Conservation (phyloP, 2,888 invertebrate species). For the Epicampocera succincta region DNA sequence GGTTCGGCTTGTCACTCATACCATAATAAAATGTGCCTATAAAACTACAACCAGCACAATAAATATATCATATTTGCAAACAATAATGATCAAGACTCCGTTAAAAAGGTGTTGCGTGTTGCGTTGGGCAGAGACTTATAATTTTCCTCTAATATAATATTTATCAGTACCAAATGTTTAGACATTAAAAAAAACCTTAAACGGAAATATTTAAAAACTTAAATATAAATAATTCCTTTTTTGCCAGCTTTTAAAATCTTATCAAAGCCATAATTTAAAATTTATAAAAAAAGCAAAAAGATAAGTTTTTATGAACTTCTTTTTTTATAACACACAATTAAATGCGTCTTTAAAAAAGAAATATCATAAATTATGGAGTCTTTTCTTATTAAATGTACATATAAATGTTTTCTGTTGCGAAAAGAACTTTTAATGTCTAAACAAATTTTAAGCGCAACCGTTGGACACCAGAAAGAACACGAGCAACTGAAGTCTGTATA, state of each 20-base stretch:
- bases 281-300: slow-evolving; percentile 17
- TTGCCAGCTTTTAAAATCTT: background rate
- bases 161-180: no score
- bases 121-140: no score
- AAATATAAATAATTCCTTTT: no score
- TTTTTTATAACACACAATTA: background rate
- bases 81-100: no score
- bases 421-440: slow-evolving; percentile 57
- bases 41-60: no score
- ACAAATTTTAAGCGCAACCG: slow-evolving; percentile 10
- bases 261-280: background rate
- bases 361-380: slow-evolving; percentile 59
- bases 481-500: background rate
- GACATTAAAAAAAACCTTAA: background rate
- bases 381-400: slow-evolving; percentile 28
- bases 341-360: slow-evolving; percentile 29
- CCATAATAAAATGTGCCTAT: no score
- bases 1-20: no score
- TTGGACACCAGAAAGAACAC: background rate
- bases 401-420: no score
- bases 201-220: slow-evolving; percentile 57
- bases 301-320: no score
- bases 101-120: no score
- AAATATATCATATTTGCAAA: no score
- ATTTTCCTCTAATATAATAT: no score